Percentiles rank a stretch among this genome's conserved stretches.
These are phyloP conservation scores for Alligator mississippiensis DNA, from an alignment of 2,113 vertebrate genomes.

Conservation along the genomic window DNA sequence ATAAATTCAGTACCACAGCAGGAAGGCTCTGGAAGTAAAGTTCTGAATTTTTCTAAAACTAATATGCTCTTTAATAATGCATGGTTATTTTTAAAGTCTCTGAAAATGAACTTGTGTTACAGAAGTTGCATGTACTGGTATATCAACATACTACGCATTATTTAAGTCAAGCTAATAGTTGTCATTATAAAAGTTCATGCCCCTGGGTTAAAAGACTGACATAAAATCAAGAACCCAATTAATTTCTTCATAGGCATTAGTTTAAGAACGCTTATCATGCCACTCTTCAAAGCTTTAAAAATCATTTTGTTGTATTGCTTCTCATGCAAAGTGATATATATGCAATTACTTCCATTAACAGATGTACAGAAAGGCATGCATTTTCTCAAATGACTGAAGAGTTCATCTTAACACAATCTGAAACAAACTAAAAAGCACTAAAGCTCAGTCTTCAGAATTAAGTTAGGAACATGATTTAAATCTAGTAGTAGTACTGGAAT, in stretches of 20 bases:
- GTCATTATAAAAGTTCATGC: background rate
- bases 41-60: background rate
- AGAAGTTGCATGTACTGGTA: background rate
- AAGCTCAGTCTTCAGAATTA: background rate
- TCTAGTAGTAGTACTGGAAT: background rate
- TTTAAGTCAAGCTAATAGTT: background rate
- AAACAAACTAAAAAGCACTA: background rate
- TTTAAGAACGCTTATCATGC: background rate
- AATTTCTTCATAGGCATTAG: background rate
- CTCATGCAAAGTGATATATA: background rate
- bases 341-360: background rate
- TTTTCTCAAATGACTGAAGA: background rate
- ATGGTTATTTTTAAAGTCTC: background rate
- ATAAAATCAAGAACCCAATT: background rate
- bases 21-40: background rate
- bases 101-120: background rate
- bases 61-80: background rate
- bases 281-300: conserved; percentile 11
- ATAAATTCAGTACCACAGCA: background rate
- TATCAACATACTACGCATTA: background rate
- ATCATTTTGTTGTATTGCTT: background rate
- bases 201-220: background rate
- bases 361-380: background rate
- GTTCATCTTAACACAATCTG: background rate
- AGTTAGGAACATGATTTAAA: background rate